Conservation (phyloP, 2,113 vertebrate species). For the Sceloporus undulatus region DNA sequence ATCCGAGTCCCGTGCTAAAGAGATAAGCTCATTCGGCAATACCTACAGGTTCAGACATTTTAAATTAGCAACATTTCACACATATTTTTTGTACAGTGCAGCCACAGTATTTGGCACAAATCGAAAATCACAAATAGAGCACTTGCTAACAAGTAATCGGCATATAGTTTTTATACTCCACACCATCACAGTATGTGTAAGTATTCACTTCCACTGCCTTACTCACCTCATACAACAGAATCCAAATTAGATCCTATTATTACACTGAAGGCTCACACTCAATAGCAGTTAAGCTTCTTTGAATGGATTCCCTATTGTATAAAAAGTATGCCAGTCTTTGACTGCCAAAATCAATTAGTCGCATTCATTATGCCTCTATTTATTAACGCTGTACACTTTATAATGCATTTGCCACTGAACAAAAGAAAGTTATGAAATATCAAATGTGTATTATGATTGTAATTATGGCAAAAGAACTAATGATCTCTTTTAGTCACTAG, state of each 20-base stretch:
- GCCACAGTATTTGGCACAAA: slow-evolving; percentile 10
- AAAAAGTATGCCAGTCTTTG: slow-evolving; percentile 85
- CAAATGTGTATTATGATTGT: slow-evolving; percentile 78
- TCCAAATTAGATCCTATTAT: slow-evolving; percentile 83
- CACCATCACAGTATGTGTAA: slow-evolving; percentile 54
- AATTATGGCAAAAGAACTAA: slow-evolving; percentile 77
- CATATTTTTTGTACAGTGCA: slow-evolving; percentile 17
- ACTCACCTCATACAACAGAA: slow-evolving; percentile 77
- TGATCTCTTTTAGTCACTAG: slow-evolving; percentile 75
- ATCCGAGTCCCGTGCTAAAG: slow-evolving; percentile 58
- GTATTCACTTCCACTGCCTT: slow-evolving; percentile 71
- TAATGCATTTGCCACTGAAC: slow-evolving; percentile 77
- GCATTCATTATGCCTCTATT: slow-evolving; percentile 88
- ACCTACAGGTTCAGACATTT: slow-evolving; percentile 35
- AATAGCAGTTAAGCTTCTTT: slow-evolving; percentile 84
- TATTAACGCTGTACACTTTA: slow-evolving; percentile 84
- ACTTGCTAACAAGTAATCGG: slow-evolving; percentile 35
- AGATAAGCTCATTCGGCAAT: slow-evolving; percentile 60
- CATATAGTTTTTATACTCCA: slow-evolving; percentile 58
- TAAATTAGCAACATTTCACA: slow-evolving; percentile 39
- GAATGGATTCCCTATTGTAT: slow-evolving; percentile 83
- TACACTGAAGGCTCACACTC: slow-evolving; percentile 79
- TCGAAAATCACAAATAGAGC: slow-evolving; percentile 30
- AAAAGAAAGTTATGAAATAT: slow-evolving; percentile 84
- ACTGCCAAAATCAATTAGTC: slow-evolving; percentile 88